phyloP scores from a whole-genome alignment of 1,140 invertebrate species.

The Apis dorsata region DNA sequence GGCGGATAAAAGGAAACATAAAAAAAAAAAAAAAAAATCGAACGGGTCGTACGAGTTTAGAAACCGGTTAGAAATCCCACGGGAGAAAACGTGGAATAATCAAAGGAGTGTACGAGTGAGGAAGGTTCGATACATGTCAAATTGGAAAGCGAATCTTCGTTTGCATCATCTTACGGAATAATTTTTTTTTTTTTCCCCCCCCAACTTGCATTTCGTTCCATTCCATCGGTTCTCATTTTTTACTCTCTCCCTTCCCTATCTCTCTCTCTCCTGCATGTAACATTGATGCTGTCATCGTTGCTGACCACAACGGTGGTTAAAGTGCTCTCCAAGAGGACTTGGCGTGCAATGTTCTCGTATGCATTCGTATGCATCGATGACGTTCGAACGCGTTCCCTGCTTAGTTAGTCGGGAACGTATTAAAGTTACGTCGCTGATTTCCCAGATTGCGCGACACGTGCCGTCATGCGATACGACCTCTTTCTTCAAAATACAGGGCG shows the following conservation, averaged over 20 bases:
- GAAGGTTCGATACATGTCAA: slow-evolving; percentile 18
- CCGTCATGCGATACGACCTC: slow-evolving; percentile 12
- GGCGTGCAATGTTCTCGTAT: too few relatives aligned
- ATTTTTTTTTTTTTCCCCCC: not conserved
- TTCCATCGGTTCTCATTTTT: not conserved
- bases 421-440: slow-evolving; percentile 8
- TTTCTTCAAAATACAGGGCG: not conserved
- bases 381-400: slow-evolving; percentile 6
- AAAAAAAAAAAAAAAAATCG: slow-evolving; percentile 7
- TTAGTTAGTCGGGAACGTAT: not conserved
- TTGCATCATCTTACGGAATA: slow-evolving; percentile 26
- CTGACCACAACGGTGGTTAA: not conserved
- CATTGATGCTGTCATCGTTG: not conserved
- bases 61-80: slow-evolving; percentile 55
- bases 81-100: slow-evolving; percentile 25
- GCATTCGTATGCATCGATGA: slow-evolving; percentile 4
- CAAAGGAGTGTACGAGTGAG: not conserved
- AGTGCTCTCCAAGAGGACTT: not conserved
- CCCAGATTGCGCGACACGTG: slow-evolving; percentile 18
- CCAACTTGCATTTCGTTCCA: not conserved
- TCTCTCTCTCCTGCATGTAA: not conserved
- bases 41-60: slow-evolving; percentile 36
- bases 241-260: not conserved
- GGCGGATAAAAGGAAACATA: slow-evolving; percentile 25
- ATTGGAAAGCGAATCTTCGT: slow-evolving; percentile 55